Evolutionary conservation across 2,888 invertebrate genomes (phyloP).

Genomic region (Conistra vaccinii): DNA sequence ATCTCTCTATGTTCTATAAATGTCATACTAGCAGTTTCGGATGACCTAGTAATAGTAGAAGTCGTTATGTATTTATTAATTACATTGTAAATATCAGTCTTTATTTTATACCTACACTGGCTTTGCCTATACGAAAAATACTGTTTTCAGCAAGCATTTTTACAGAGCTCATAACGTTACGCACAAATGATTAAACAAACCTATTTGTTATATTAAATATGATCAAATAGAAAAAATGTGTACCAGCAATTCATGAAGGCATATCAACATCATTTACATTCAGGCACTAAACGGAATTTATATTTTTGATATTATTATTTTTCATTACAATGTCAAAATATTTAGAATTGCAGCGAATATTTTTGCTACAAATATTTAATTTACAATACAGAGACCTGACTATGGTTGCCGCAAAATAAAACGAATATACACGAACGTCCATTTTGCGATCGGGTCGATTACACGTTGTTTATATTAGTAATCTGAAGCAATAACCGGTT

Average conservation of each 20-base stretch:
- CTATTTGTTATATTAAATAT: too few species aligned
- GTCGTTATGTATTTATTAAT: neutral
- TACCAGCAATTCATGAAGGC: neutral
- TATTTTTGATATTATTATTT: neutral
- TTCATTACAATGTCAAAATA: neutral
- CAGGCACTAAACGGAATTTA: neutral
- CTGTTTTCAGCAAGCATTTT: neutral
- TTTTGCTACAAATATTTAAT: conserved; percentile 16
- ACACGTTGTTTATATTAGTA: conserved; percentile 26
- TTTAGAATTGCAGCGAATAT: conserved; percentile 22
- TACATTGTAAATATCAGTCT: neutral
- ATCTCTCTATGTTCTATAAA: too few species aligned
- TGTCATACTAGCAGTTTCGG: conserved; percentile 35
- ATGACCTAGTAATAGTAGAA: neutral
- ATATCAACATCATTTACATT: neutral
- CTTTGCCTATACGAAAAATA: neutral
- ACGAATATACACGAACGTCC: neutral
- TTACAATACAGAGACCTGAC: conserved; percentile 13
- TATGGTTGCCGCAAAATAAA: conserved; percentile 26
- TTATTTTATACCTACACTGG: neutral
- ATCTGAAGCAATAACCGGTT: neutral
- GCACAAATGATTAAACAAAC: neutral
- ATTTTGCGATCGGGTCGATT: conserved; percentile 7
- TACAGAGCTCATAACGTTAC: too few species aligned
- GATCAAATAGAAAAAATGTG: neutral